Evolutionary conservation across 2,797 vertebrate genomes (phyloP).

Genomic region (Ambastaia sidthimunki): DNA sequence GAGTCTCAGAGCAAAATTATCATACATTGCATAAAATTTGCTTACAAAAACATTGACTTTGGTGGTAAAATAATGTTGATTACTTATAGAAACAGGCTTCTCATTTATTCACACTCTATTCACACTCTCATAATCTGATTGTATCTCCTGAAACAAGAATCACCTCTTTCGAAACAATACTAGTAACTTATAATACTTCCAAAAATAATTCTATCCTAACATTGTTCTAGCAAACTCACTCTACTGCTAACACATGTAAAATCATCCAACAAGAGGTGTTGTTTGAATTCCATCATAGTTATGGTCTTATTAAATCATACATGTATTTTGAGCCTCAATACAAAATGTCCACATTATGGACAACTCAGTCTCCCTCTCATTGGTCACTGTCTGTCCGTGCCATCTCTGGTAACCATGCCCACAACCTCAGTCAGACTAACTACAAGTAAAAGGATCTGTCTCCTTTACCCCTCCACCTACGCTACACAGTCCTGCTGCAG

Average conservation of each 20-base stretch:
- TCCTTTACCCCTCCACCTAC: conserved; percentile 15
- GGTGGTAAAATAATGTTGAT: neutral
- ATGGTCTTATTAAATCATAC: neutral
- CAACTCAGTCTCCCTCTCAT: neutral
- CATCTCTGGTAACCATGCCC: conserved; percentile 19
- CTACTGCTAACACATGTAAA: neutral
- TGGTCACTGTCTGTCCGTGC: neutral
- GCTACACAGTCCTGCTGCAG: conserved; percentile 23
- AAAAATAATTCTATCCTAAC: neutral
- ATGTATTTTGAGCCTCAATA: neutral
- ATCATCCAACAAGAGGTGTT: neutral
- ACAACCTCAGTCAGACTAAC: conserved; percentile 48
- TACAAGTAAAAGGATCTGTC: conserved; percentile 50
- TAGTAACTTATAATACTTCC: neutral
- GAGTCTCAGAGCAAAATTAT: neutral
- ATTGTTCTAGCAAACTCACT: neutral
- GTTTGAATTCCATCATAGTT: neutral
- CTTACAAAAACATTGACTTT: neutral
- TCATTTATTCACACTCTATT: neutral
- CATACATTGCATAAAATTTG: neutral
- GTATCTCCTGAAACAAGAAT: conserved; percentile 1
- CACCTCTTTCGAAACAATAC: neutral
- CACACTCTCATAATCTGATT: neutral
- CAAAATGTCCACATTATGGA: neutral
- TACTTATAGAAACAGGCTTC: neutral